Percentiles rank a stretch among this genome's conserved stretches.
phyloP scores from a whole-genome alignment of 2,113 vertebrate species.

The Orientallactaga bullata region DNA sequence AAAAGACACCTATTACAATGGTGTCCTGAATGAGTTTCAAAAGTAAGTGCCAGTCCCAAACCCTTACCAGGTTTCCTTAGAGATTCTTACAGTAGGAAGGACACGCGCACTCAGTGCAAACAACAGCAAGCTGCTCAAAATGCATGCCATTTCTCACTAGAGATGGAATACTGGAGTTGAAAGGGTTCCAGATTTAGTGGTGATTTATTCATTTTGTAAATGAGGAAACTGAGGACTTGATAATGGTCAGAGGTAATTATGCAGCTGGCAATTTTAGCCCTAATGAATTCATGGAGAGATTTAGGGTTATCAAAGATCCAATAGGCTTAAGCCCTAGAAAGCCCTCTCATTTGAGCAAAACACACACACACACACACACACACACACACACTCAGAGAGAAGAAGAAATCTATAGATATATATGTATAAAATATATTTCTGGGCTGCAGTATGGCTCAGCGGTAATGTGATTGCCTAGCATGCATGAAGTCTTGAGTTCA shows the following conservation, averaged over 20 bases:
- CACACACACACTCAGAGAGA: neutral
- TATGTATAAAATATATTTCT: neutral
- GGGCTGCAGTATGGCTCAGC: too few relatives aligned
- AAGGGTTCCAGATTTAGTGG: constrained; percentile 51
- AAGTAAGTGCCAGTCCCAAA: neutral
- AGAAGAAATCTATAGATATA: neutral
- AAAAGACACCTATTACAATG: constrained; percentile 81
- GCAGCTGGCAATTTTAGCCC: constrained; percentile 41
- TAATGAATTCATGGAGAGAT: constrained; percentile 31
- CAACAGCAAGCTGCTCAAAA: constrained; percentile 30
- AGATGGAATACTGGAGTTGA: constrained; percentile 37
- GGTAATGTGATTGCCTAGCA: too few relatives aligned
- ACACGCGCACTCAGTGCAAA: neutral
- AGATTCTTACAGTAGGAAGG: constrained; percentile 27
- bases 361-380: neutral
- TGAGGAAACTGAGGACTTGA: constrained; percentile 64
- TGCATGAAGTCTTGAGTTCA: too few relatives aligned
- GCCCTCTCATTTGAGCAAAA: constrained; percentile 39
- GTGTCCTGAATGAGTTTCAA: constrained; percentile 76
- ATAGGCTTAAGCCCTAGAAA: neutral
- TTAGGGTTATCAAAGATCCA: constrained; percentile 20
- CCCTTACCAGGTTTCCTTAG: neutral
- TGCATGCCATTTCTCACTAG: neutral
- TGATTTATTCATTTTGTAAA: constrained; percentile 61
- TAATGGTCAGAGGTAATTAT: constrained; percentile 56